Evolutionary conservation across 2,888 invertebrate genomes (phyloP), one percentile per base, ranked within the genome.

Genomic region (Cantharis flavilabris): DNA sequence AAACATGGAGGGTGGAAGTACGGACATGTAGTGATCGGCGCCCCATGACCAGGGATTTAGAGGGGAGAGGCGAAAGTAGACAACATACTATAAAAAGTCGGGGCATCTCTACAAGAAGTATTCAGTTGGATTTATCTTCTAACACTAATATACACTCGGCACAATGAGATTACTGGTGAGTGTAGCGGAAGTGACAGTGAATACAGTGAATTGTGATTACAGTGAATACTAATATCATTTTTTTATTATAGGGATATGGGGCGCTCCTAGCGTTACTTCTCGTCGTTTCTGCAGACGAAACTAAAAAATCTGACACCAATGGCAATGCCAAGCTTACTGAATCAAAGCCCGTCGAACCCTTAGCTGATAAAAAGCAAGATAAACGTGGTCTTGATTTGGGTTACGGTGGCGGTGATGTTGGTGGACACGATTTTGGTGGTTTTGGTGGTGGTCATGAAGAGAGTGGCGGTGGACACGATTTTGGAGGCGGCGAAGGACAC

Each of bases 341-440:
- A 75, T 79, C 81, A 30, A 80, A 80, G 72, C 67, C 80, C 69
- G 83, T 82, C 75, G 86, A 86, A 79, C 80, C 85, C 72, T 81
- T 83, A 88, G 87, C 82, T 73, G 93, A 93, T 80, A 94, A 94
- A 86, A 93, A 94, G 83, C 93, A 94, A 86, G 94, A 94, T 82
- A 95, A 95, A 87, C 92, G 95, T 84, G 95, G 95, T 75, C 89
- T 95, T 76, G 91, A 91, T 83, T 91, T 91, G 81, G 89, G 91
- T 77, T 91, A 91, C 77, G 90, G 90, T 80, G 86, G 85, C 70
- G 85, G 84, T 28, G 83, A 84, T 70, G 83, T 82, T 71, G 85
- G 81, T 72, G 88, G 88, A 63, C 86, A 87, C 71, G 86, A 87
- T 70, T 88, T 88, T 16, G 88, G 87, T 33, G 85, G 86, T 71